These are phyloP conservation scores for Cirrhinus mrigala DNA, from an alignment of 2,797 vertebrate genomes.

Conservation along the genomic window DNA sequence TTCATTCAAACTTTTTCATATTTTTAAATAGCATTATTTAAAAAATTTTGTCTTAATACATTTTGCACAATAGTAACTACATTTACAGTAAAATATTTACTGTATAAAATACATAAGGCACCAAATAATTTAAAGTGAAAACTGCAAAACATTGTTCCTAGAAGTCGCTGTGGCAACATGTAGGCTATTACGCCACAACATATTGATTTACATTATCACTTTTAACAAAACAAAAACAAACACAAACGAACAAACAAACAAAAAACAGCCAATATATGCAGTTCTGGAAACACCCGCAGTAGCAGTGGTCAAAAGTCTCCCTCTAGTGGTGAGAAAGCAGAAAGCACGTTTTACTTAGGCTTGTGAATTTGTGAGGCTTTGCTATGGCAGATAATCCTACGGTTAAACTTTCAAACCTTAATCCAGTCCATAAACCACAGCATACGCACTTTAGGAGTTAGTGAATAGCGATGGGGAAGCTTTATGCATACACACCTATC, in stretches of 20 bases:
- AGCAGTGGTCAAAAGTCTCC: slow-evolving; percentile 1
- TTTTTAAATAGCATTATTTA: too few relatives aligned
- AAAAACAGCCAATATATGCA: not conserved
- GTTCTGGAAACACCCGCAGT: not conserved
- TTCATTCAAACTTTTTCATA: not conserved
- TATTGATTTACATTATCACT: not conserved
- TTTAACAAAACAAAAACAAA: not conserved
- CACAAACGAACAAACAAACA: not conserved
- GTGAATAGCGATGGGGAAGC: not conserved
- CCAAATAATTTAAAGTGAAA: not conserved
- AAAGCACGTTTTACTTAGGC: not conserved
- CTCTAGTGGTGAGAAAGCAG: not conserved
- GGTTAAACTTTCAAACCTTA: not conserved
- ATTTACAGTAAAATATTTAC: not conserved
- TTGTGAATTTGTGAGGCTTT: not conserved
- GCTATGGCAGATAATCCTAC: not conserved
- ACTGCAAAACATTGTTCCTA: not conserved
- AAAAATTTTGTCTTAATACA: not conserved
- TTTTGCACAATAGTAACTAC: not conserved
- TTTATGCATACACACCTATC: not conserved
- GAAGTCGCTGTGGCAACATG: not conserved
- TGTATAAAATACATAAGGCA: not conserved
- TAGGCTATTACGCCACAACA: not conserved
- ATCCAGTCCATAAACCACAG: not conserved
- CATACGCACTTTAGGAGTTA: not conserved